Conservation (phyloP, 2,797 vertebrate genomes). For the Benthosema pterotum region DNA sequence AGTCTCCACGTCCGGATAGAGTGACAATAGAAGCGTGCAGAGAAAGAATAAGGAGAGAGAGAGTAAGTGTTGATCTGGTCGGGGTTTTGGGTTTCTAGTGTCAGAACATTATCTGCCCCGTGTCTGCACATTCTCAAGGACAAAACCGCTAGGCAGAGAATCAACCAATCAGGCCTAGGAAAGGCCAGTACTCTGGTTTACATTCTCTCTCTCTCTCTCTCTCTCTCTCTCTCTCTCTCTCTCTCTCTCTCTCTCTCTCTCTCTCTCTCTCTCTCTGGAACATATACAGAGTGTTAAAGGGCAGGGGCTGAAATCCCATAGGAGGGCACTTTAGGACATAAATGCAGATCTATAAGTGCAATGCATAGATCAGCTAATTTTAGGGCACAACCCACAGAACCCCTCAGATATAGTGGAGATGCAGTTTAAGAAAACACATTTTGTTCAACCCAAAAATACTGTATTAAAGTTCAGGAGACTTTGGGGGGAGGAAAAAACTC, state of each 20-base stretch:
- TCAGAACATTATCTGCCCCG: conserved; percentile 85
- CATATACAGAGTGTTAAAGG: no score
- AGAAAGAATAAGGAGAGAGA: conserved; percentile 23
- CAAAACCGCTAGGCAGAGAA: conserved; percentile 69
- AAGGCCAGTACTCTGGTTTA: conserved; percentile 62
- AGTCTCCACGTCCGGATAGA: conserved; percentile 36
- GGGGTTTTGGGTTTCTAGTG: conserved; percentile 84
- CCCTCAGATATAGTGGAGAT: no score
- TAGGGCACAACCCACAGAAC: no score
- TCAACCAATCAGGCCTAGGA: conserved; percentile 69
- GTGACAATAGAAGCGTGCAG: conserved; percentile 31
- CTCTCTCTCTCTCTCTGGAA: conserved; percentile 10
- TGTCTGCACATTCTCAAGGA: conserved; percentile 88
- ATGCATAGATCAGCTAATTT: no score
- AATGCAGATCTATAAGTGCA: no score
- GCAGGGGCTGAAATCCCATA: no score
- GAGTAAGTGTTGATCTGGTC: conserved; percentile 77
- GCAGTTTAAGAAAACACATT: no score
- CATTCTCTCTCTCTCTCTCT: conserved; percentile 40
- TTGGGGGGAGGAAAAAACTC: no score
- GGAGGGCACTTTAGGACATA: no score
- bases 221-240: conserved; percentile 32
- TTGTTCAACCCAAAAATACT: no score
- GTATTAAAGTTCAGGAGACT: no score
- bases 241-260: conserved; percentile 41